Base-by-base conservation (phyloP, 2,113 vertebrate species). In the Lophotis ruficrista region DNA sequence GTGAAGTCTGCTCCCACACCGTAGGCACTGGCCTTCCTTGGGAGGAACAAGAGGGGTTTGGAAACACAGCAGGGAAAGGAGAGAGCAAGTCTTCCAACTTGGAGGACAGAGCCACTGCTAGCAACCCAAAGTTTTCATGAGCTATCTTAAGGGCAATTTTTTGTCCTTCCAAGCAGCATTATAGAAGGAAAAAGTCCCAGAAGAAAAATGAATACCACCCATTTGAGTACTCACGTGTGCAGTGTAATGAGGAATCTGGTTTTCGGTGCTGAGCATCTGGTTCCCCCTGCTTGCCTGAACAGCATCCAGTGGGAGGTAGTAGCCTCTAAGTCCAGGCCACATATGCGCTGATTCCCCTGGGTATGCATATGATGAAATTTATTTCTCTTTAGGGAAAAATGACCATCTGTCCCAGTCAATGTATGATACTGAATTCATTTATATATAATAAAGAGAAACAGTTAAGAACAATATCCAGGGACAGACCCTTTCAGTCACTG, bases 321-420 rank as follows among this genome's bases (percentile, higher is more conserved):
- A 86, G 85, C 85, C 54, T 80, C 9, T 86, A 45, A 86, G 71
- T 72, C 75, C 19, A n/a, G 62, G 71, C 54, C 64, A 37, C 51
- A 37, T 72, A 45, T 86, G 89, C 62, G 83, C 80, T 18, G 7
- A 66, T 95, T 92, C 86, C 79, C 83, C 50, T 80, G 90, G 66
- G 75, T 83, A 28, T 65, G 18, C 47, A 31, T 73, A 37, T 2
- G 37, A 37, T 80, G 45, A 77, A 45, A 62, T 90, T 86, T 92
- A 65, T 81, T 94, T 86, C 50, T 83, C 71, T 73, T 54, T 17
- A 77, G 79, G 83, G 79, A 83, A 83, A 77, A 83, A 77, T 93
- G 86, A 54, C 83, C 89, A 90, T 76, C 93, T 97, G 89, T 92
- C 83, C 68, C n/a, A 54, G 23, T 97, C 92, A n/a, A 15, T 56